Percentiles rank a stretch among this genome's conserved stretches.
phyloP scores from a whole-genome alignment of 2,113 vertebrate species.

The Rhabdomys dilectus region DNA sequence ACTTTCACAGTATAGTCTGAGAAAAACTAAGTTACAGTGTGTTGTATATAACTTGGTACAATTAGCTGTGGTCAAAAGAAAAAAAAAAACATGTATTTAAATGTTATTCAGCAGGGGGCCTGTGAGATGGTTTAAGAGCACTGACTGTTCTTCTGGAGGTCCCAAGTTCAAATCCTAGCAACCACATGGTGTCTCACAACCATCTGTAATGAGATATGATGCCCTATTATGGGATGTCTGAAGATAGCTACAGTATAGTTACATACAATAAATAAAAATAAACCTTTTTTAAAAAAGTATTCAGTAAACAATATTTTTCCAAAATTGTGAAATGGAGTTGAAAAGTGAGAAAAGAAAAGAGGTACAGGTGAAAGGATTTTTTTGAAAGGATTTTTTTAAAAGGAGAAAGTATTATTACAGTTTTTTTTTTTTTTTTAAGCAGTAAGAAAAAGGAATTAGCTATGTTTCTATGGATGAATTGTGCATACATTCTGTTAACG shows the following conservation, averaged over 20 bases:
- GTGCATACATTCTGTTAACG: background rate
- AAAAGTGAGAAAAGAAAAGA: background rate
- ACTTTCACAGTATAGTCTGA: background rate
- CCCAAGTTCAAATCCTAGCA: no score
- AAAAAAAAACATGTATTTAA: background rate
- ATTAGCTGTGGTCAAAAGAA: background rate
- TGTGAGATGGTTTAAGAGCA: no score
- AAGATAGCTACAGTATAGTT: no score
- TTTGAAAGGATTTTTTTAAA: background rate
- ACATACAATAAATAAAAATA: no score
- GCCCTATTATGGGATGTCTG: no score
- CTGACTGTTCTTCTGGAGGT: no score
- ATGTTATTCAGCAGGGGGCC: background rate
- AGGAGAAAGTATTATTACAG: background rate
- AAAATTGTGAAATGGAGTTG: background rate
- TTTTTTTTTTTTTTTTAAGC: background rate
- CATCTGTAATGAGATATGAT: no score
- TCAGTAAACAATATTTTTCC: background rate
- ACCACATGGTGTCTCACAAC: no score
- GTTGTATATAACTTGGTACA: background rate
- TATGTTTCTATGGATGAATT: constrained; percentile 4
- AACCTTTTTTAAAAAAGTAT: background rate
- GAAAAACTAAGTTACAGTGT: background rate
- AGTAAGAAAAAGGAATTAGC: background rate
- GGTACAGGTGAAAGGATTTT: background rate